Evolutionary conservation across 64 coral and sea anemone genomes (phyloP), one percentile per base, ranked within the genome.

Genomic region (Pocillopora damicornis): DNA sequence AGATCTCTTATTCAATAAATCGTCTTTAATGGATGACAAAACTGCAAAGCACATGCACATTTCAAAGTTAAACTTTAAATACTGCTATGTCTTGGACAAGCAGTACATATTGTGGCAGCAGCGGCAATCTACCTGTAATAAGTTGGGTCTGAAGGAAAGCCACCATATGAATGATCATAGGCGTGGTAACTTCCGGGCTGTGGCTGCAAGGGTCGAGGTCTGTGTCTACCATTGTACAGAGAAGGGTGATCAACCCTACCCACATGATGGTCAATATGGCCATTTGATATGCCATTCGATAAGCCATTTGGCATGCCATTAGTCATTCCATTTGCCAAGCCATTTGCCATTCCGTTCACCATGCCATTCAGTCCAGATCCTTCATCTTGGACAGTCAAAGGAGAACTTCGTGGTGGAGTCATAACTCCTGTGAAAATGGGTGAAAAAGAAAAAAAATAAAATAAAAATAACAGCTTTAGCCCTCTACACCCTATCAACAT

Each of bases 381-480:
- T 65, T 92, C 90, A 60, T 92, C 90, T 51, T 92, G 90, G 60
- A 92, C 68, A 56, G 90, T 92, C 63, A 92, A 61, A 20, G 90
- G 90, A 1, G 90, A 92, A 56, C 58, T 92, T 14, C 90, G 73
- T 23, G 89, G 90, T 87, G 90, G 61, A 2, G 90, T 87, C 51
- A 92, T 76, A 35, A 92, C 45, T 15, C 90, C 83, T 92, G 25
- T 13, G 3, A 5, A 71, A 71, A 71, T 63, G 61, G 61, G 12
- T 4, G 61, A 23, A 18, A 69, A 22, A 16, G 64, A 67, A 20
- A 18, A 67, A 18, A 18, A 20, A 7, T 18, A 63, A 63, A 13
- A 12, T 0, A 10, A 17, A 30, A 30, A 30, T 0, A 51, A 51
- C 42, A 51, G 42, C 42, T 51, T 69, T n/a, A 25, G 16, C n/a